Evolutionary conservation across 1,140 invertebrate species (phyloP), one percentile per base, ranked within the genome.

Genomic region (Asobara japonica): DNA sequence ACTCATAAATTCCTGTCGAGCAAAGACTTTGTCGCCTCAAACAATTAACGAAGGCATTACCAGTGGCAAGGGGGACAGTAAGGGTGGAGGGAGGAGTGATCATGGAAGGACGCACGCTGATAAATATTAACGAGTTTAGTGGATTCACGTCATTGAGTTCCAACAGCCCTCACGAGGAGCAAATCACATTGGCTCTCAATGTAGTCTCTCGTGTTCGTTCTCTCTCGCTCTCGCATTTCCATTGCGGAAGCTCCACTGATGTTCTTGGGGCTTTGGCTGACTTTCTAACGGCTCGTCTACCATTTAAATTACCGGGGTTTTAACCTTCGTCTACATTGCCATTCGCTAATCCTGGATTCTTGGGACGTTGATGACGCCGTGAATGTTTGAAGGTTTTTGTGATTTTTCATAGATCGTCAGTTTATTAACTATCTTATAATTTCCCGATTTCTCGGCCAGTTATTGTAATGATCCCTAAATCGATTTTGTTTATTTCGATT

Each of bases 51-150:
- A 66, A 60, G 48, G 27, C 70, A 72, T 72, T 48, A 65, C 45
- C 61, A 66, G 66, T 48, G 70, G 29, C 64, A 65, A 72, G 66
- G 70, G n/a, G 64, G 64, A 72, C 70, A 62, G 30, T 64, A 72
- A 72, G 56, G 66, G 31, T 62, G 11, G 1, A 62, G 45, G 41
- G 64, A 65, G 31, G 64, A 72, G 66, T 72, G 70, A 72, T 72
- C 18, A 29, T 66, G 51, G 41, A 38, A 66, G 64, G 41, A 66
- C 48, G 64, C 66, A 22, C 45, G 45, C 64, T 72, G 70, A 72
- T 72, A 72, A 72, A 72, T 72, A 72, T 72, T 72, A 72, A 72
- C 64, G 64, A 72, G 70, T 61, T 66, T 67, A 29, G 51, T 61
- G 64, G 45, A 72, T 72, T 60, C 64, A 64, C 70, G 64, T 72